Base-by-base conservation (phyloP, 1,140 invertebrate species). In the Drosophila pectinifera region DNA sequence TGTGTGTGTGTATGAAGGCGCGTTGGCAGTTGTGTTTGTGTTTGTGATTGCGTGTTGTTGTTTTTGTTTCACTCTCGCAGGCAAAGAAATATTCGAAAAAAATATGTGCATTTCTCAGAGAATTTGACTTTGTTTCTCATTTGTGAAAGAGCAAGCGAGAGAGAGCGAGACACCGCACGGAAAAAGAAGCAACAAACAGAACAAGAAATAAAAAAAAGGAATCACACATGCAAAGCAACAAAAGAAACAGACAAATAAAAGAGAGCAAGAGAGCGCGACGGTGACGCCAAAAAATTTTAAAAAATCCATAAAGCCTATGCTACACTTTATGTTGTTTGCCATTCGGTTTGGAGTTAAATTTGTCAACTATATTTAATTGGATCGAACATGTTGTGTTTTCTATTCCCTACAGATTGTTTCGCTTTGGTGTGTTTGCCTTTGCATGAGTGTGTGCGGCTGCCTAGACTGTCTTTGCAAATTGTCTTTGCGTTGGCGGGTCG, bases 251-350 rank as follows among this genome's bases (percentile, higher is more conserved):
- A 46, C 45, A 70, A 69, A 53, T 28, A 75, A 65, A 64, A 75
- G 78, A 58, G 72, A 82, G 80, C 65, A 45, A 84, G 82, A 86
- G 78, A 85, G 78, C 65, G 73, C 78, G 56, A 85, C 53, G 54
- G 41, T 88, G 83, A 88, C 83, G 83, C 83, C 83, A 85, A 89
- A 70, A 80, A 65, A 39, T 70, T 73, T 79, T 49, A 62, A 89
- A 89, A 80, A 73, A 73, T 59, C 80, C 69, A 79, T 49, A 65
- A 48, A 45, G 42, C 51, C 63, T 55, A 46, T 59, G 39, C 57
- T 59, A 36, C 41, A 43, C 24, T 53, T 41, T 49, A 36, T 31
- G 39, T 22, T 34, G 5, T 55, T 38, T 51, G 49, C 31, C 49
- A 51, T 77, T 73, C 28, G 53, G 46, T 45, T 74, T 49, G 61